Evolutionary conservation across 2,888 invertebrate species (phyloP), one percentile per base, ranked within the genome.

Genomic region (Lochmaea crataegi): DNA sequence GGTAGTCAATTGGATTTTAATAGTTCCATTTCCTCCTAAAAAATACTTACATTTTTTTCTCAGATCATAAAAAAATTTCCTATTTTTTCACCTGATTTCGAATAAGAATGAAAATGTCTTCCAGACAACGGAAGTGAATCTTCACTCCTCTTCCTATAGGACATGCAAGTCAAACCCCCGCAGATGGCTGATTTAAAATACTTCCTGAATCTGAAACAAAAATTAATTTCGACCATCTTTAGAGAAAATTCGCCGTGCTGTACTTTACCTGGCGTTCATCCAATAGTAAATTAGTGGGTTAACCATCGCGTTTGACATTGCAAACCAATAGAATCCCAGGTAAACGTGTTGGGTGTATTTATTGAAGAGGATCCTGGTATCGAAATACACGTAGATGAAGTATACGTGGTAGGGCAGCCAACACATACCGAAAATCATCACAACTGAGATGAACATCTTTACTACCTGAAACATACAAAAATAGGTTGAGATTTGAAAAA

Each of bases 231-330:
- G 57, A 48, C n/a, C 16, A 42, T 16, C 6, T 18, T 41, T 45
- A 48, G 4, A 26, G 63, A 60, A 61, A 14, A 22, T 60, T 14
- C 10, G 16, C 14, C 10, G 42, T 5, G 32, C 7, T 32, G 32
- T 32, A 7, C 5, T 32, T 89, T 87, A 94, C 94, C 93, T 92
- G 79, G 94, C 93, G 86, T 96, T 96, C 96, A 96, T 96, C 94
- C 95, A 95, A 84, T 96, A 96, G 85, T 96, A 96, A 65, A 96
- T 95, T 71, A 96, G 91, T 0, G 96, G 96, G 87, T 96, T 96
- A 72, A 96, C 95, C 94, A 96, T 96, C 0, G 96, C 94, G 83
- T 96, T 96, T 12, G 95, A 94, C 96, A 96, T 96, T 2, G 96
- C 96, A 72, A 96, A 89, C 94, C 94, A 95, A 83, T 95, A 95